Evolutionary conservation across 2,113 vertebrate species (phyloP).

Genomic region (mouse (Mus musculus)): GRCm39 chr4:36540501-36541000

Average conservation of each 20-base stretch:
- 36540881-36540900: neutral
- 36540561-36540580: neutral
- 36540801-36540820: neutral
- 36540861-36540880: neutral
- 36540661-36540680: neutral
- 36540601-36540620: neutral
- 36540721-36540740: neutral
- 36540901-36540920: neutral
- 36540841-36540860: neutral
- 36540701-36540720: neutral
- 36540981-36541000: neutral
- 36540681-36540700: neutral
- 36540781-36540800: neutral
- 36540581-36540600: neutral
- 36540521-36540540: no score
- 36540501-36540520: neutral
- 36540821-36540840: neutral
- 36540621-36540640: neutral
- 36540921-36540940: neutral
- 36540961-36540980: neutral
- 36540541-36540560: neutral
- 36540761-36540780: neutral
- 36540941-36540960: neutral
- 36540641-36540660: neutral
- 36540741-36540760: neutral